A percentile compares a stretch with the other conserved stretches of the same genome.
These are phyloP conservation scores for Chlorocebus sabaeus DNA, from an alignment of 2,113 vertebrate species.

Conservation along the genomic window DNA sequence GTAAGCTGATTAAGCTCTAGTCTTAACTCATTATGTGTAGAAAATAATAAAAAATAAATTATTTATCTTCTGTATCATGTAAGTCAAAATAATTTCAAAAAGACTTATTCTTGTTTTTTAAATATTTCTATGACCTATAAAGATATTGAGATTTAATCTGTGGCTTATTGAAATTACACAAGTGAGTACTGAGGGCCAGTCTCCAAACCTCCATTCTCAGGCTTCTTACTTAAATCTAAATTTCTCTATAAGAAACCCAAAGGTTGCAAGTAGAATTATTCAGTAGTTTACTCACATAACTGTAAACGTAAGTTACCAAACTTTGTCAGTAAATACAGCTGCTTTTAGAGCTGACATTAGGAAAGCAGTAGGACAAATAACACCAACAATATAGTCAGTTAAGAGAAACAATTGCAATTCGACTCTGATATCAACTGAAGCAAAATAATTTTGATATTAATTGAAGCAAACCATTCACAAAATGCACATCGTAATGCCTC, in stretches of 20 bases:
- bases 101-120: neutral
- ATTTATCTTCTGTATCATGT: neutral
- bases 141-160: neutral
- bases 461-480: neutral
- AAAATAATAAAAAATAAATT: constrained; percentile 16
- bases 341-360: neutral
- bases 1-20: neutral
- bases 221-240: neutral
- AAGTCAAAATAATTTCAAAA: constrained; percentile 5
- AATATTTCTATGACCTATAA: neutral
- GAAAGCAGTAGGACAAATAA: neutral
- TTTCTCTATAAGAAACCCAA: neutral
- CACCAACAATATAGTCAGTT: neutral
- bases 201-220: neutral
- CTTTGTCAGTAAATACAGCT: neutral
- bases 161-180: neutral
- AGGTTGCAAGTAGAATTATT: neutral
- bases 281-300: neutral
- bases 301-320: neutral
- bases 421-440: neutral
- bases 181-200: neutral
- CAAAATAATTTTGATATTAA: neutral
- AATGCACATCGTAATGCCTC: neutral
- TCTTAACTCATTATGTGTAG: neutral
- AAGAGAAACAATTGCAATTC: neutral